Base-by-base conservation (phyloP, 2,888 invertebrate genomes). In the Cataglyphis altisquamis region DNA sequence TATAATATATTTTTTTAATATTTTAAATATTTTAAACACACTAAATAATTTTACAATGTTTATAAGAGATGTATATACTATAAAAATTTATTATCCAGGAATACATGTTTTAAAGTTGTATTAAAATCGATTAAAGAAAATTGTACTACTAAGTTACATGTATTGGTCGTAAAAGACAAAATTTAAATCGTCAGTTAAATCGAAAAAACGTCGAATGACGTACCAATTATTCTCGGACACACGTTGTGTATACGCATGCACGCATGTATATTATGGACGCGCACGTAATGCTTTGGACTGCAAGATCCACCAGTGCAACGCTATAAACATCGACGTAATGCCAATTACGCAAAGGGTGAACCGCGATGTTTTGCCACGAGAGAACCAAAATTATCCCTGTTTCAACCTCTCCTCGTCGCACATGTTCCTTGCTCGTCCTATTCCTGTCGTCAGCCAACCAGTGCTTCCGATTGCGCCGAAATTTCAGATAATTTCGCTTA, bases 281-380 rank as follows among this genome's bases (percentile, higher is more conserved):
- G 41, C 45, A 64, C 78, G 75, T 81, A 84, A 84, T 68, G 84
- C 82, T 36, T 21, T 12, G n/a, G 72, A 80, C 75, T 84, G 39
- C 82, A 83, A 77, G 67, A 70, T 82, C 81, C 84, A n/a, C 48
- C 8, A 83, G 72, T 88, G 89, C 81, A 83, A 72, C 68, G 67
- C 84, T 83, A 87, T 91, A 91, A 91, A 91, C 89, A 90, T 88
- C 91, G 87, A 88, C 89, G 91, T 90, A 90, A 90, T 89, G 91
- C 91, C 92, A 92, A 92, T 92, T 92, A 92, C 89, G 90, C 88
- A 87, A 91, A 91, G 91, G 92, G 91, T 88, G 88, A 89, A 91
- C 90, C 91, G 86, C 90, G 90, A 90, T 92, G 92, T 92, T 92
- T 91, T 91, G 89, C 89, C 88, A 90, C 89, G 87, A 86, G 89